Evolutionary conservation across 92 coral and sea anemone genomes (phyloP).

Genomic region (Parazoanthus swiftii): DNA sequence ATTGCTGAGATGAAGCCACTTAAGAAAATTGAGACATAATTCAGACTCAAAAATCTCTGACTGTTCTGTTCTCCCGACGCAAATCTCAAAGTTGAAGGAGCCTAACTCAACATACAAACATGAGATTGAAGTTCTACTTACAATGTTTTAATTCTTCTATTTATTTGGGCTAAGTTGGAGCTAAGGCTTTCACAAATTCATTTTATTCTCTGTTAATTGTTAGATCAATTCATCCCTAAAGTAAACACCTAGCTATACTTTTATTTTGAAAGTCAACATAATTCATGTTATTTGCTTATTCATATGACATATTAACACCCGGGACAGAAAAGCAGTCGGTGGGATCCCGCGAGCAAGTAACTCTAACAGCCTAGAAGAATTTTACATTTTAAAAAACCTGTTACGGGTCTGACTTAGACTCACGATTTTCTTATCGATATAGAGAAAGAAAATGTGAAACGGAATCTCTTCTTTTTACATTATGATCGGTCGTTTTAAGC

Average conservation of each 20-base stretch:
- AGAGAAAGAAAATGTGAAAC: not conserved
- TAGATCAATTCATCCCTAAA: slow-evolving; percentile 15
- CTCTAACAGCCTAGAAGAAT: not conserved
- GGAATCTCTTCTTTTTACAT: not conserved
- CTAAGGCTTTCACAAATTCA: not conserved
- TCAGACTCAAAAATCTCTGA: not conserved
- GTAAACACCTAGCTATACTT: slow-evolving; percentile 20
- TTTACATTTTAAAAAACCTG: not conserved
- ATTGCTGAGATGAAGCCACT: slow-evolving; percentile 9
- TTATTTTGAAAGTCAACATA: slow-evolving; percentile 59
- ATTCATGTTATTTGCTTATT: slow-evolving; percentile 53
- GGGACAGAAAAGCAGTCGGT: not conserved
- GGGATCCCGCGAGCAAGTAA: slow-evolving; percentile 21
- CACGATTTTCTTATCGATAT: not conserved
- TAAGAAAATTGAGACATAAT: slow-evolving; percentile 19
- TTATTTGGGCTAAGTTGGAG: not conserved
- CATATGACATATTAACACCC: slow-evolving; percentile 62
- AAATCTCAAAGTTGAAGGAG: not conserved
- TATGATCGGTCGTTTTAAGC: not conserved
- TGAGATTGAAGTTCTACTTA: not conserved
- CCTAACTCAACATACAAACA: not conserved
- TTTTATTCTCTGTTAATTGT: not conserved
- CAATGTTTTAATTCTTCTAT: not conserved
- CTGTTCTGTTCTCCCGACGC: slow-evolving; percentile 3
- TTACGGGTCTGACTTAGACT: not conserved